These are phyloP conservation scores for Conchocele bisecta DNA, from an alignment of 2,888 invertebrate species.

Conservation along the genomic window DNA sequence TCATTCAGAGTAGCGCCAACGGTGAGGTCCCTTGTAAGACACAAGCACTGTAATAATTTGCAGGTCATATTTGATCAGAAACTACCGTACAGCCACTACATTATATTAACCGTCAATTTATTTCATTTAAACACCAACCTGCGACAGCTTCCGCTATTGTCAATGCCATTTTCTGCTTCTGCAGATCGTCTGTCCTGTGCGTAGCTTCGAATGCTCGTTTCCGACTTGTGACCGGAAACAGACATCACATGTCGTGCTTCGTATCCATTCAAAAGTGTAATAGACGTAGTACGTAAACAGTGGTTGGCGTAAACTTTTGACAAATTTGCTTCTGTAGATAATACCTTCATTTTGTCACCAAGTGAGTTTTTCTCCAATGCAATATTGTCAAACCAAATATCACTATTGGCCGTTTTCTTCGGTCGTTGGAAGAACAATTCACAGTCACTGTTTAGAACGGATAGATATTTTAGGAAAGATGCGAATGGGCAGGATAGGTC, in stretches of 20 bases:
- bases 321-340: conserved; percentile 13
- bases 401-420: conserved; percentile 8
- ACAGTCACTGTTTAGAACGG: conserved; percentile 20
- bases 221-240: conserved; percentile 29
- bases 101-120: no score
- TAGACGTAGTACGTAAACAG: conserved; percentile 40
- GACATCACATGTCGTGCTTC: conserved; percentile 44
- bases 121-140: no score
- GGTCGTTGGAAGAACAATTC: conserved; percentile 23
- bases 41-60: no score
- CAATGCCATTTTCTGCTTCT: conserved; percentile 20
- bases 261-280: conserved; percentile 29
- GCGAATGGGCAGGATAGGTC: conserved; percentile 18
- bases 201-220: conserved; percentile 31
- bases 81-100: no score
- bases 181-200: conserved; percentile 20
- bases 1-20: no score
- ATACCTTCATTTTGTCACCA: conserved; percentile 34
- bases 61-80: no score
- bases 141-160: conserved; percentile 32
- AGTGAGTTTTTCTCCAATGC: conserved; percentile 36
- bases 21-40: no score
- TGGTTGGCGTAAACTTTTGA: conserved; percentile 42
- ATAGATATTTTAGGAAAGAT: conserved; percentile 36
- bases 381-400: conserved; percentile 36